phyloP scores from a whole-genome alignment of 2,797 vertebrate genomes.

The Sebastes hubbsi region DNA sequence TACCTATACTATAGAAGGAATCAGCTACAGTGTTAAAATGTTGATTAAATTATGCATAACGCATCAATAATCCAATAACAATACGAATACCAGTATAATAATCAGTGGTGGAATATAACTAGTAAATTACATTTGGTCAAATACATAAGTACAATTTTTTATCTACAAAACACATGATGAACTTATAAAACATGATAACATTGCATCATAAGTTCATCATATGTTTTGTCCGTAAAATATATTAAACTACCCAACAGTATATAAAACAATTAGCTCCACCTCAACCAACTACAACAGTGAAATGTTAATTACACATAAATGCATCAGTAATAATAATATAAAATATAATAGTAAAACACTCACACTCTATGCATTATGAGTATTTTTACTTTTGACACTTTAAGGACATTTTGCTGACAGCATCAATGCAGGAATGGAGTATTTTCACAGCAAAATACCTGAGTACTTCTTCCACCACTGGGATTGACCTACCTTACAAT shows the following conservation, averaged over 20 bases:
- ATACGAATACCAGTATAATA: background rate
- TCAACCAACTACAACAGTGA: background rate
- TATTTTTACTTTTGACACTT: background rate
- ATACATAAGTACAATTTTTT: fast-evolving
- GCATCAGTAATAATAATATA: background rate
- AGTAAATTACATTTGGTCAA: background rate
- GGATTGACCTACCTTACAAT: too few species aligned
- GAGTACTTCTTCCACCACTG: too few species aligned
- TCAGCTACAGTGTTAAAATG: background rate
- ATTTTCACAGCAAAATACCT: too few species aligned
- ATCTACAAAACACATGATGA: too few species aligned
- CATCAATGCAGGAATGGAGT: too few species aligned
- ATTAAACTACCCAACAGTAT: background rate
- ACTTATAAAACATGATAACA: too few species aligned
- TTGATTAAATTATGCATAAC: background rate
- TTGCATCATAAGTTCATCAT: too few species aligned
- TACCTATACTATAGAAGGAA: background rate
- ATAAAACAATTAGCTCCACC: background rate
- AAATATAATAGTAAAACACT: too few species aligned
- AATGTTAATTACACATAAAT: background rate
- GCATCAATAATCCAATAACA: background rate
- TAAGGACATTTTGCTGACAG: too few species aligned
- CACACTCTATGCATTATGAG: background rate
- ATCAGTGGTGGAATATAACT: background rate
- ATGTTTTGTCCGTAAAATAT: too few species aligned